A percentile compares a stretch with the other conserved stretches of the same genome.
These are phyloP conservation scores for Rhyacophila evoluta DNA, from an alignment of 2,888 invertebrate species.

Conservation along the genomic window DNA sequence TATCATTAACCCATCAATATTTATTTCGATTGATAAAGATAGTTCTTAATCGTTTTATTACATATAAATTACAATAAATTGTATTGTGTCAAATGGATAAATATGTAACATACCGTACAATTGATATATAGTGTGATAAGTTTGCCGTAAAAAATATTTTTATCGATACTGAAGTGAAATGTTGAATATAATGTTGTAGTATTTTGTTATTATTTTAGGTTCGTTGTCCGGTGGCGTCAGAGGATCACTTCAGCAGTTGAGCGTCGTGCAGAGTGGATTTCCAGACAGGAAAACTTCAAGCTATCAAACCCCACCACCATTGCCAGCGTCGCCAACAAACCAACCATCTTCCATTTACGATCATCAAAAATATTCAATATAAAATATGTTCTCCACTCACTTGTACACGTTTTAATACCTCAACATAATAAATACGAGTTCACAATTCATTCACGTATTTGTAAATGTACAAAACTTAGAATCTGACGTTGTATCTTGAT, in stretches of 20 bases:
- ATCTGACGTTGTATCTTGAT: no score
- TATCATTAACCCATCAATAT: no score
- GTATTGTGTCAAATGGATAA: not conserved
- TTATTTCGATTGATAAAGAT: no score
- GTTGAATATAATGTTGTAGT: not conserved
- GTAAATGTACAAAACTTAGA: no score
- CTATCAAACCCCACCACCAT: not conserved
- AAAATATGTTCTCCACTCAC: no score
- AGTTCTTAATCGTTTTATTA: not conserved
- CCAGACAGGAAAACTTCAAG: not conserved
- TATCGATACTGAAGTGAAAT: not conserved
- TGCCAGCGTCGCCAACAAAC: not conserved
- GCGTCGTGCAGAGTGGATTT: not conserved
- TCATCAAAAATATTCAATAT: not conserved
- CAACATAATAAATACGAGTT: no score
- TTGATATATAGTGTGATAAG: no score
- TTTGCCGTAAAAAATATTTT: not conserved
- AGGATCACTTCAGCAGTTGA: not conserved
- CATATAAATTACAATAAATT: not conserved
- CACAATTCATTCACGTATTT: no score
- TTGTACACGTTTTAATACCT: no score
- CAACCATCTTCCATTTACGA: slow-evolving; percentile 7
- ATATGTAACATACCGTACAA: no score
- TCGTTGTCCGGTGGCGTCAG: not conserved
- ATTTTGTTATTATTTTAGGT: not conserved